Evolutionary conservation across 1,140 invertebrate species (phyloP), one percentile per base, ranked within the genome.

Genomic region (roundworm (Caenorhabditis elegans)): DNA sequence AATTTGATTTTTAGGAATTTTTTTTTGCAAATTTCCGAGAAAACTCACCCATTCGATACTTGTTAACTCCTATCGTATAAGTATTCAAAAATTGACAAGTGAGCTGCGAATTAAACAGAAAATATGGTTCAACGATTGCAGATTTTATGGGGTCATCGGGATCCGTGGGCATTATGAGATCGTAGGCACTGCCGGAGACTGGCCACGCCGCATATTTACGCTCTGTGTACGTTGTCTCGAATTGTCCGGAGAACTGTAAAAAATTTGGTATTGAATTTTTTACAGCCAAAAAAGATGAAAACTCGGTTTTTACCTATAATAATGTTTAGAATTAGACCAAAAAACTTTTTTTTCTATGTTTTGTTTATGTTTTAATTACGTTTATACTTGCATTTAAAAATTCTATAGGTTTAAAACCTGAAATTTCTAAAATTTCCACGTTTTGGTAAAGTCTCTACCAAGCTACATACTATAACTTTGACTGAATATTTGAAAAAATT

Each of bases 231-330:
- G 51, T 13, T 48, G 81, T 85, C 77, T 87, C 86, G 75, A 84
- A 87, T n/a, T 79, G 86, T 1, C 60, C 49, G 15, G 83, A 78
- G 24, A 87, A 82, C 82, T 83, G 65, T 51, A 83, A 36, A 34
- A 46, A n/a, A 80, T 36, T 11, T 22, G 28, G n/a, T n/a, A n/a
- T n/a, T n/a, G 22, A 55, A 22, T 31, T n/a, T 22, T 51, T 17
- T 55, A 6, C 10, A 39, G 51, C 5, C 28, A 5, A 60, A 34
- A 28, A 78, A 26, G 43, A n/a, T n/a, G n/a, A n/a, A n/a, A n/a
- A n/a, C n/a, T n/a, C n/a, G n/a, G n/a, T n/a, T n/a, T n/a, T n/a
- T n/a, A n/a, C n/a, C n/a, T n/a, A n/a, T n/a, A n/a, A n/a, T n/a
- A n/a, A n/a, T n/a, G n/a, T n/a, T n/a, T n/a, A n/a, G n/a, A n/a